Conservation (phyloP, 2,888 invertebrate genomes). For the Spodoptera littoralis region DNA sequence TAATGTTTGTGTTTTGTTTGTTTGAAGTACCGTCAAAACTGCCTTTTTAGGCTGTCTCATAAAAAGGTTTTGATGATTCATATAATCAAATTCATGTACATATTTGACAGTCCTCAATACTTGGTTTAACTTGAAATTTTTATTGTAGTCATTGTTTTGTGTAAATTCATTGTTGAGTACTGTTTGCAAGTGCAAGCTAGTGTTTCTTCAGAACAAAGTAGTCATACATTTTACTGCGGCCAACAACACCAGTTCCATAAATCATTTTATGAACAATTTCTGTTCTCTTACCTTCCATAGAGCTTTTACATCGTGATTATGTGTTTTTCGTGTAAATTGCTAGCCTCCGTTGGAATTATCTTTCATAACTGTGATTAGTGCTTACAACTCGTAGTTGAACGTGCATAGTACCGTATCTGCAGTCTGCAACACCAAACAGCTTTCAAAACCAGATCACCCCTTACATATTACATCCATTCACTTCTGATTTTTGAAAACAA, state of each 20-base stretch:
- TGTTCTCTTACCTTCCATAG: constrained; percentile 35
- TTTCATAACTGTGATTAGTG: constrained; percentile 52
- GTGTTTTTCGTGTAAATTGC: constrained; percentile 52
- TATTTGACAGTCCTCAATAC: no score
- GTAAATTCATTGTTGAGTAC: no score
- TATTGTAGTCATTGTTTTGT: no score
- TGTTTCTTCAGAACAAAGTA: no score
- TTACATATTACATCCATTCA: constrained; percentile 19
- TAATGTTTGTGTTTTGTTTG: background rate
- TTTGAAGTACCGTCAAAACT: no score
- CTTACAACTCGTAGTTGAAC: constrained; percentile 34
- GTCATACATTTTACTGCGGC: no score
- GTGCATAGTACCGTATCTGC: constrained; percentile 45
- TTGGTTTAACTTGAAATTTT: no score
- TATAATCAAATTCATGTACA: no score
- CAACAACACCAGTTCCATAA: constrained; percentile 11
- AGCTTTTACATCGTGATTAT: constrained; percentile 45
- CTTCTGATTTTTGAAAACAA: constrained; percentile 5
- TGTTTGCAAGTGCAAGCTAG: no score
- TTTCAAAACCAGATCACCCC: constrained; percentile 54
- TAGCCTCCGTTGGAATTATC: constrained; percentile 46
- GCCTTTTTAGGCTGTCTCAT: no score
- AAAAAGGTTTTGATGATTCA: no score
- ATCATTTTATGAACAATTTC: constrained; percentile 16
- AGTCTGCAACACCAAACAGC: constrained; percentile 35